Conservation (phyloP, 2,888 invertebrate species). For the Epistrophe grossulariae region DNA sequence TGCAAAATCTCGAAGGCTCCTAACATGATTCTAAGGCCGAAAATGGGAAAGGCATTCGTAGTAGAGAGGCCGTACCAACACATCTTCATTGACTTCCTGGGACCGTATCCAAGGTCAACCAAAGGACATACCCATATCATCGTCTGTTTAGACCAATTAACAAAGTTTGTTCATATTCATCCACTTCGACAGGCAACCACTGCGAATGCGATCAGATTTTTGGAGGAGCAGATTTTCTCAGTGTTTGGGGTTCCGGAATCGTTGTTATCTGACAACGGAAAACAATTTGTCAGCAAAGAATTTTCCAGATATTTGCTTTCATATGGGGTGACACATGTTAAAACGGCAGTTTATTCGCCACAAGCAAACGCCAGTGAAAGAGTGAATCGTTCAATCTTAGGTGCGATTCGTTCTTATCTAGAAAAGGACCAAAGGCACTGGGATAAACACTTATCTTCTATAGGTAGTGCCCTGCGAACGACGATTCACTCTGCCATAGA, state of each 20-base stretch:
- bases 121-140: neutral
- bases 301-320: neutral
- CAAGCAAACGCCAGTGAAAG: conserved; percentile 25
- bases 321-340: neutral
- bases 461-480: neutral
- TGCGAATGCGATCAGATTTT: neutral
- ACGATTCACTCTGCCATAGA: neutral
- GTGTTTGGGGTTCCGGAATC: neutral
- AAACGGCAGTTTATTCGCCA: conserved; percentile 3
- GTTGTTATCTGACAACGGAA: neutral
- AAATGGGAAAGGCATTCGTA: conserved; percentile 6
- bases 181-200: neutral
- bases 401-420: conserved; percentile 5
- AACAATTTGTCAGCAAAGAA: neutral
- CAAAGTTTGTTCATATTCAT: neutral
- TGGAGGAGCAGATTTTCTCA: neutral
- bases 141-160: conserved; percentile 1
- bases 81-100: neutral
- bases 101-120: neutral
- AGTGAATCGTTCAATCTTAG: conserved; percentile 9
- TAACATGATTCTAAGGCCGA: neutral
- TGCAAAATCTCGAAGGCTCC: neutral
- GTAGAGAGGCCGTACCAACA: neutral
- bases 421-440: neutral
- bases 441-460: neutral